Conservation (phyloP, 2,113 vertebrate genomes). For the Asarcornis scutulata region DNA sequence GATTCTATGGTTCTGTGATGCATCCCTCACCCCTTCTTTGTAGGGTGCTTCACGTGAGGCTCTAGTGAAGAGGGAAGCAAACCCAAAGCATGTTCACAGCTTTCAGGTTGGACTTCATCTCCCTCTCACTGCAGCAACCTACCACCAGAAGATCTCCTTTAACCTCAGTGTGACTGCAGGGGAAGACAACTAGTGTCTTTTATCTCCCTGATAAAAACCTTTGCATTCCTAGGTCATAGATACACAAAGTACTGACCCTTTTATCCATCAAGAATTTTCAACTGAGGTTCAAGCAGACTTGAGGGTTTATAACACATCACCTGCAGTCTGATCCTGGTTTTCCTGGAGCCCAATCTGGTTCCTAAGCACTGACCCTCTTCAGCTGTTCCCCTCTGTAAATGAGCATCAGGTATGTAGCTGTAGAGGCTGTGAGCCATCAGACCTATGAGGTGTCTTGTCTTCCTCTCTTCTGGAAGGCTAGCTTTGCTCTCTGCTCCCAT, state of each 20-base stretch:
- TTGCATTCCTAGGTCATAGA: background rate
- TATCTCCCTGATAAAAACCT: background rate
- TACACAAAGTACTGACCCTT: background rate
- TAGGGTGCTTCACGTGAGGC: background rate
- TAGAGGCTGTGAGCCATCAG: background rate
- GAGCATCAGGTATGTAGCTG: background rate
- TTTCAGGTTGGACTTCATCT: background rate
- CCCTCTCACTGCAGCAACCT: background rate
- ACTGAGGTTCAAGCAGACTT: background rate
- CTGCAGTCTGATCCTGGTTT: background rate
- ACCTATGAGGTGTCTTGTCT: background rate
- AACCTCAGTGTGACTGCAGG: background rate
- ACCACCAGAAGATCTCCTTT: background rate
- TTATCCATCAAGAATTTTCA: background rate
- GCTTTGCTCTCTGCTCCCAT: background rate
- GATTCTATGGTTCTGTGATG: too few species aligned
- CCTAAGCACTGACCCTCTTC: background rate
- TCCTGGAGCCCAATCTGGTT: background rate
- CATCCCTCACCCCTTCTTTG: background rate
- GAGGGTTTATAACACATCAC: background rate
- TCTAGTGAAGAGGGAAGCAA: background rate
- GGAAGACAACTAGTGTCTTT: background rate
- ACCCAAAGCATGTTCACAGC: background rate
- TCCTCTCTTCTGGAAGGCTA: background rate
- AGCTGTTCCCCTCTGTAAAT: background rate